Conservation (phyloP, 2,888 invertebrate species). For the Parapristionchus giblindavisi region DNA sequence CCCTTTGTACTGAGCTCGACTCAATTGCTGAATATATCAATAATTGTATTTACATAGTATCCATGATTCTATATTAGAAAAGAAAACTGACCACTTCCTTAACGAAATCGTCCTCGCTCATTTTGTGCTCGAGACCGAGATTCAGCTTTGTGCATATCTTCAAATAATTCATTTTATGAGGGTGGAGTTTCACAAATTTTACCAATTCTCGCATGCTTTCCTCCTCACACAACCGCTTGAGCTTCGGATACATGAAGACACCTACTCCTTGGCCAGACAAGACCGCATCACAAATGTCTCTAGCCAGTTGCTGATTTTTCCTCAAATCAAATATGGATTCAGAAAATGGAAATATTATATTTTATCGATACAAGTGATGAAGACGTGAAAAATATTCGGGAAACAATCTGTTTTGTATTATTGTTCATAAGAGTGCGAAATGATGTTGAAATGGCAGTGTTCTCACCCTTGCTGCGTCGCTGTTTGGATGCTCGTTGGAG, state of each 20-base stretch:
- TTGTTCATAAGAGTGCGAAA: background rate
- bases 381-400: background rate
- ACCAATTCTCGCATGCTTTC: constrained; percentile 94
- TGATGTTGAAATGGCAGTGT: too few relatives aligned
- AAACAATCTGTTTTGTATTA: background rate
- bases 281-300: constrained; percentile 74
- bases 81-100: constrained; percentile 87
- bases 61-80: background rate
- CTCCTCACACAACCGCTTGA: constrained; percentile 86
- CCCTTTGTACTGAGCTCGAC: constrained; percentile 92
- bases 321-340: constrained; percentile 51
- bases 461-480: constrained; percentile 62
- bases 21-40: constrained; percentile 79
- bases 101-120: constrained; percentile 90
- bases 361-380: background rate
- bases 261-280: constrained; percentile 92
- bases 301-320: constrained; percentile 68
- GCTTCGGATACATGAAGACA: constrained; percentile 83
- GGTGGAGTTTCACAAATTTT: background rate
- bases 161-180: background rate
- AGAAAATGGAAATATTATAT: background rate
- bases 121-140: constrained; percentile 88
- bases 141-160: constrained; percentile 87
- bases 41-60: background rate
- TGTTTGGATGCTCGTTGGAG: constrained; percentile 50